Conservation (phyloP, 1,140 invertebrate genomes). For the Olivierus martensii region DNA sequence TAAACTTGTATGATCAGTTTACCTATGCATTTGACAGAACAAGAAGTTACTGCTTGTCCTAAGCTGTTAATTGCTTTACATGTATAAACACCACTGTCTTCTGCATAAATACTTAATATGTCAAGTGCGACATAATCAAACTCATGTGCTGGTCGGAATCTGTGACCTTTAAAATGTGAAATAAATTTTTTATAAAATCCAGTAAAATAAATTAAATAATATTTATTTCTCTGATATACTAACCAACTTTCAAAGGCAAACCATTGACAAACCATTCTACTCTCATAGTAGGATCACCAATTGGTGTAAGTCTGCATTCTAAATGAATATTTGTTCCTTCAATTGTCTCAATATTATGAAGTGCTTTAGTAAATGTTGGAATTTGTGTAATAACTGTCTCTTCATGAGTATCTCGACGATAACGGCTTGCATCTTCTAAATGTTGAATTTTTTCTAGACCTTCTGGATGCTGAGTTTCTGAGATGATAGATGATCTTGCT, state of each 20-base stretch:
- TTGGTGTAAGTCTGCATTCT: conserved; percentile 80
- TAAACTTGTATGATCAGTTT: neutral
- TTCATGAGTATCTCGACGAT: conserved; percentile 51
- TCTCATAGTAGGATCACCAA: conserved; percentile 86
- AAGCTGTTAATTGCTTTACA: conserved; percentile 80
- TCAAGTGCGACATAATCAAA: conserved; percentile 96
- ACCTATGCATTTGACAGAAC: conserved; percentile 16
- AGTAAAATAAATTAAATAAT: neutral
- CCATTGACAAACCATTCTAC: conserved; percentile 97
- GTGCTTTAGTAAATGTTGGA: conserved; percentile 68
- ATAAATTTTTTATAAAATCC: neutral
- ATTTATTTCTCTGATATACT: neutral
- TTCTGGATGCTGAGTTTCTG: conserved; percentile 88
- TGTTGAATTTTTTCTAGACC: conserved; percentile 88
- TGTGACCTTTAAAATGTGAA: conserved; percentile 48
- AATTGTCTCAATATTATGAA: conserved; percentile 80
- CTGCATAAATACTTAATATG: conserved; percentile 86
- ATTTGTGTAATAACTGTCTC: conserved; percentile 63
- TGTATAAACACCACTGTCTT: conserved; percentile 92
- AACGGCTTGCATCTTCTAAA: conserved; percentile 70
- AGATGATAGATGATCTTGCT: conserved; percentile 48
- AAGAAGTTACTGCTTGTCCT: conserved; percentile 57
- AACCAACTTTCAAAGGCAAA: conserved; percentile 46
- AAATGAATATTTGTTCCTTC: conserved; percentile 86
- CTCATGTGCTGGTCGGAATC: conserved; percentile 91